A percentile compares a stretch with the other conserved stretches of the same genome.
Evolutionary conservation across 2,113 vertebrate species (phyloP).

Genomic region (Pogonocichla stellata): DNA sequence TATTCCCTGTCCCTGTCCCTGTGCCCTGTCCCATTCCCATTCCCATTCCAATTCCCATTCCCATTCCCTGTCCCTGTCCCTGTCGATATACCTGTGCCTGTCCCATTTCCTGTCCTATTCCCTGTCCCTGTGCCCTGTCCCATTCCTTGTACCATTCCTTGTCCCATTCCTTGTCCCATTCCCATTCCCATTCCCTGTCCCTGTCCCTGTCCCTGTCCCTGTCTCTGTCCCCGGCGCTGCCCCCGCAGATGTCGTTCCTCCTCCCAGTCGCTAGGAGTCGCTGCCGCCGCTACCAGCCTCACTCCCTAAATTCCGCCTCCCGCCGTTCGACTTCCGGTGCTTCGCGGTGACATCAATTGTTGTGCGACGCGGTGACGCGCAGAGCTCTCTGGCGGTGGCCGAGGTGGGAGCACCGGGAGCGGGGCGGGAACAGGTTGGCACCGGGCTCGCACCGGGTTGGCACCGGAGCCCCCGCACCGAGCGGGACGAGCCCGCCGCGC

Average conservation of each 20-base stretch:
- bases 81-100: no score
- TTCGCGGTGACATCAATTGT: rapidly evolving
- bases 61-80: no score
- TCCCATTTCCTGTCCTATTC: neutral
- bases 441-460: no score
- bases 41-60: no score
- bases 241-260: neutral
- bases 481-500: neutral
- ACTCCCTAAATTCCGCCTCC: rapidly evolving
- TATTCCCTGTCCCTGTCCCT: no score
- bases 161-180: neutral
- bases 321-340: neutral
- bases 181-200: neutral
- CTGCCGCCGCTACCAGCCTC: rapidly evolving
- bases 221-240: neutral
- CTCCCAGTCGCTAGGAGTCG: neutral
- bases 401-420: neutral
- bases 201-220: no score
- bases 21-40: no score
- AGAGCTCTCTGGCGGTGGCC: neutral
- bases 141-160: no score
- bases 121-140: neutral
- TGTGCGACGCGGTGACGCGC: neutral
- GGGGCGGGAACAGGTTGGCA: neutral
- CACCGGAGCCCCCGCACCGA: no score